Evolutionary conservation across 2,113 vertebrate genomes (phyloP).

Genomic region (Mesitornis unicolor): DNA sequence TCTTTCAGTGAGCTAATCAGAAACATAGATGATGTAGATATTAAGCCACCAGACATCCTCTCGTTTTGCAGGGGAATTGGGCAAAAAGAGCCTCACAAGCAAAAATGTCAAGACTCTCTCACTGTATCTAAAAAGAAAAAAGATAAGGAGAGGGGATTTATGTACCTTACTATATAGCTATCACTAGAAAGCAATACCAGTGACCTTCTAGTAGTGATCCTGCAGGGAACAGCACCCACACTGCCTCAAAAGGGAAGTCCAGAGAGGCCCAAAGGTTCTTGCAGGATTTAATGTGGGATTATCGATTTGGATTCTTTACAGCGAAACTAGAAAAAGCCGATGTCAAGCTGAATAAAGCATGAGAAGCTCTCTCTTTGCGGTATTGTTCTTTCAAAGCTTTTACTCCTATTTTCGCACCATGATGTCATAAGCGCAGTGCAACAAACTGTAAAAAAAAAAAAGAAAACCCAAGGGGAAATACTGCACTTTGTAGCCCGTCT

Average conservation of each 20-base stretch:
- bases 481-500: neutral
- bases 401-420: neutral
- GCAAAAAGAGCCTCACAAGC: fast-evolving
- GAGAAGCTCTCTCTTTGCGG: neutral
- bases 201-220: neutral
- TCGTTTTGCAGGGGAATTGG: neutral
- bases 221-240: neutral
- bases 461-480: neutral
- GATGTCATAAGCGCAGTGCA: fast-evolving
- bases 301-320: neutral
- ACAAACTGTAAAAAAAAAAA: neutral
- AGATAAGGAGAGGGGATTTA: neutral
- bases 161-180: neutral
- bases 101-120: neutral
- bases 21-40: neutral
- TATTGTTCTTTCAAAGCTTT: neutral
- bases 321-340: neutral
- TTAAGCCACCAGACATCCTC: neutral
- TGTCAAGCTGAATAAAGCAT: neutral
- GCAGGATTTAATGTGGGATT: neutral
- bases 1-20: neutral
- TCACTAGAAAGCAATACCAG: neutral
- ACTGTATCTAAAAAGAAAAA: neutral
- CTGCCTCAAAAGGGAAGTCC: neutral
- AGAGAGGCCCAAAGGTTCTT: neutral